Conservation (phyloP, 35 echinoderm and acorn worm species). For the Lytechinus pictus region DNA sequence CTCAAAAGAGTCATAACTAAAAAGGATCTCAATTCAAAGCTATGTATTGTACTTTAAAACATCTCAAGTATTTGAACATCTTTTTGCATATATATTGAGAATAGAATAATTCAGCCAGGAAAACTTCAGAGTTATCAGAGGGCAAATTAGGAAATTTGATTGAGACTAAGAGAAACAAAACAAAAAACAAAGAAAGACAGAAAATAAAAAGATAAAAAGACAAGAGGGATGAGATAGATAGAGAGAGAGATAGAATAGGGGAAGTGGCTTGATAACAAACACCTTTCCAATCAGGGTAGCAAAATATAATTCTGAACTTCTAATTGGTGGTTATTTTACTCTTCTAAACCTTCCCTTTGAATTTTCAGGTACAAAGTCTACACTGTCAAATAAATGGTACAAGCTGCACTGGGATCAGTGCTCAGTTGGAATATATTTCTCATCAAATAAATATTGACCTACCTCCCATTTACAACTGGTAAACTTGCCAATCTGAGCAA, state of each 20-base stretch:
- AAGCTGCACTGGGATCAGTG: neutral
- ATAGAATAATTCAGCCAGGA: neutral
- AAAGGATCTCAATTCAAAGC: no score
- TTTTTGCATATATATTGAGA: neutral
- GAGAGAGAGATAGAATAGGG: neutral
- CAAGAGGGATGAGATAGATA: neutral
- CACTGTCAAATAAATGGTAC: neutral
- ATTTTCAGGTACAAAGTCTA: neutral
- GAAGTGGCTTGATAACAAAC: neutral
- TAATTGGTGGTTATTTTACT: neutral
- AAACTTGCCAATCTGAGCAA: neutral
- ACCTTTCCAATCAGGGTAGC: neutral
- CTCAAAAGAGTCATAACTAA: neutral
- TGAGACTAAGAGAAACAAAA: neutral
- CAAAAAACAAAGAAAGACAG: neutral
- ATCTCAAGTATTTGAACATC: no score
- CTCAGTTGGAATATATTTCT: neutral
- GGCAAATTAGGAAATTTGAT: no score
- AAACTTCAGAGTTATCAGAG: no score
- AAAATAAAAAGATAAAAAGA: neutral
- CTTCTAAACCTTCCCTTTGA: neutral
- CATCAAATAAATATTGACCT: conserved; percentile 14
- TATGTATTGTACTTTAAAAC: no score
- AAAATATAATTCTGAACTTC: neutral
- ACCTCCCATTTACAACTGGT: neutral